phyloP scores from a whole-genome alignment of 2,888 invertebrate species.

The Lobophora halterata region DNA sequence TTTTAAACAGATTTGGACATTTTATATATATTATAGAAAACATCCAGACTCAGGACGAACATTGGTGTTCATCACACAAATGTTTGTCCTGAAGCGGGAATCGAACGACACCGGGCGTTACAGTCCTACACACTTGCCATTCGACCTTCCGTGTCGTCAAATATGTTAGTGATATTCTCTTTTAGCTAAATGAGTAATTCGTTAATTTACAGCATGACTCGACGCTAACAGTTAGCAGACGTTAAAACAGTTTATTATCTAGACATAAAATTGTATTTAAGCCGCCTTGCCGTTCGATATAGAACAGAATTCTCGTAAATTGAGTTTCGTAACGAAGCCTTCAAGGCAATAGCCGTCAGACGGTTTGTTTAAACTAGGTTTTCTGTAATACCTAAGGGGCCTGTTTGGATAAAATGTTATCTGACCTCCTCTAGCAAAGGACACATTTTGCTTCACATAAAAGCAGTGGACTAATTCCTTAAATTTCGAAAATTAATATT shows the following conservation, averaged over 20 bases:
- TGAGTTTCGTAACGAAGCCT: conserved; percentile 51
- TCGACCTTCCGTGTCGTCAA: too few relatives aligned
- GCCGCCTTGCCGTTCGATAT: conserved; percentile 43
- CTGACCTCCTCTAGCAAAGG: background rate
- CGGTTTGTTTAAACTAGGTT: conserved; percentile 39
- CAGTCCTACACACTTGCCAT: too few relatives aligned
- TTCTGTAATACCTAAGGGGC: conserved; percentile 32
- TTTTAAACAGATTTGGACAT: too few relatives aligned
- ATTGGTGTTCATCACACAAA: too few relatives aligned
- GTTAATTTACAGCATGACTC: too few relatives aligned
- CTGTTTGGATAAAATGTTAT: conserved; percentile 32
- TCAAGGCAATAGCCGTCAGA: conserved; percentile 40
- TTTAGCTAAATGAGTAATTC: too few relatives aligned
- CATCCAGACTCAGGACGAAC: too few relatives aligned
- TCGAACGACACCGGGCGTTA: too few relatives aligned
- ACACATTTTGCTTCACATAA: conserved; percentile 1
- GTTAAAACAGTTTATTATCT: conserved; percentile 30
- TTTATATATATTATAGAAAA: too few relatives aligned
- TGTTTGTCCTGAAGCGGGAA: too few relatives aligned
- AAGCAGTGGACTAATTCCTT: conserved; percentile 9
- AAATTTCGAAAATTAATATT: conserved; percentile 14
- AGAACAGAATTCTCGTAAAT: conserved; percentile 44
- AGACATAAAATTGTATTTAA: conserved; percentile 44
- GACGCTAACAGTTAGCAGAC: too few relatives aligned
- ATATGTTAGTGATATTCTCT: too few relatives aligned